Evolutionary conservation across 2,113 vertebrate species (phyloP).

Genomic region (cattle (Bos taurus)): ARS-UCD2.0 NC_037335.1:90567501-90568000

Average conservation of each 20-base stretch:
- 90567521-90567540: background rate
- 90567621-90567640: background rate
- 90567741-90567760: background rate
- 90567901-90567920: background rate
- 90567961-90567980: background rate
- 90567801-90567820: background rate
- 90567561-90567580: background rate
- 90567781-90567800: background rate
- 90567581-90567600: constrained; percentile 17
- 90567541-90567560: background rate
- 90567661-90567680: background rate
- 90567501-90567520: background rate
- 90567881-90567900: background rate
- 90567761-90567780: constrained; percentile 33
- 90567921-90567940: background rate
- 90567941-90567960: background rate
- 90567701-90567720: background rate
- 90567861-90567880: background rate
- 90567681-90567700: background rate
- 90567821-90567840: background rate
- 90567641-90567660: background rate
- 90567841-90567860: background rate
- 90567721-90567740: background rate
- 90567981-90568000: background rate
- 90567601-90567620: background rate